Evolutionary conservation across 2,888 invertebrate genomes (phyloP).

Genomic region (Drosophila melanosoma): DNA sequence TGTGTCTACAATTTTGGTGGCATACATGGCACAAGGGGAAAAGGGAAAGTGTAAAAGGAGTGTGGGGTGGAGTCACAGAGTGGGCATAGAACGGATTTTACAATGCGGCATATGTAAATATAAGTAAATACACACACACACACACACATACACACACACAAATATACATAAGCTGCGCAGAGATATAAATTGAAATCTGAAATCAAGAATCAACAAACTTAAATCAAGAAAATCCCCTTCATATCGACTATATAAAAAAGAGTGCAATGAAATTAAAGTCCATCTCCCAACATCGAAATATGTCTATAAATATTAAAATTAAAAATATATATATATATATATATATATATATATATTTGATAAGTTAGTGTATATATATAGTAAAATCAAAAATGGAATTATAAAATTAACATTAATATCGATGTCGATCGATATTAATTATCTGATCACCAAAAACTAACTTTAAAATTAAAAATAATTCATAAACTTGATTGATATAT

Average conservation of each 20-base stretch:
- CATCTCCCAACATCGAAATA: not conserved
- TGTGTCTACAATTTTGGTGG: conserved; percentile 38
- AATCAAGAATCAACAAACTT: not conserved
- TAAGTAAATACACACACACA: not conserved
- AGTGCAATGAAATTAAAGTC: not conserved
- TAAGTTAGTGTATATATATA: too few relatives aligned
- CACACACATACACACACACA: not conserved
- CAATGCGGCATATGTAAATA: conserved; percentile 50
- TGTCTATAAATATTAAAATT: not conserved
- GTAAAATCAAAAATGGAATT: too few relatives aligned
- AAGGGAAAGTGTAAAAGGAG: not conserved
- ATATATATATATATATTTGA: not conserved
- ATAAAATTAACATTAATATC: too few relatives aligned
- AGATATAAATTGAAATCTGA: conserved; percentile 2
- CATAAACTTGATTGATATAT: too few relatives aligned
- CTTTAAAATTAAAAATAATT: too few relatives aligned
- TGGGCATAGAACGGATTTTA: conserved; percentile 67
- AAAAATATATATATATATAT: not conserved
- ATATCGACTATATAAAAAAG: not conserved
- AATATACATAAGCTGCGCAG: not conserved
- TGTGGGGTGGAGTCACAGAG: not conserved
- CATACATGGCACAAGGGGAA: not conserved
- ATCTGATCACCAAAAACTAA: too few relatives aligned
- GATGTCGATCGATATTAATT: too few relatives aligned
- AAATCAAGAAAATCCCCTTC: not conserved